Base-by-base conservation (phyloP, 1,140 invertebrate species). In the Drosophila athabasca region DNA sequence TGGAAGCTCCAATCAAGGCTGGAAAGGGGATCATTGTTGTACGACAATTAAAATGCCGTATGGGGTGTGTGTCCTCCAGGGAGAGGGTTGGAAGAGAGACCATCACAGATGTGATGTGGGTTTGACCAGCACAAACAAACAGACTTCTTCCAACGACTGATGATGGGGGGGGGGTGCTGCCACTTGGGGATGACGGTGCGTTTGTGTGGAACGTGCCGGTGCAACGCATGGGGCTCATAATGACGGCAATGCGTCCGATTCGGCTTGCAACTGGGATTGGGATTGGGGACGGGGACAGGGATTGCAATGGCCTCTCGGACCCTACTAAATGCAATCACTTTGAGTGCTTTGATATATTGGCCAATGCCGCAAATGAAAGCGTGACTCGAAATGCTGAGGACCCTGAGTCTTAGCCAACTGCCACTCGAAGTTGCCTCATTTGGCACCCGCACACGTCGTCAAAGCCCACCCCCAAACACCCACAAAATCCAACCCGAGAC, bases 301-400 rank as follows among this genome's bases (percentile, higher is more conserved):
- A 48, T 57, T 43, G 55, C 39, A 35, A 46, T 46, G 43, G 39
- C 45, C 26, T 7, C 15, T 54, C 31, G 54, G 46, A 55, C 64
- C 58, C 79, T 77, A 55, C 73, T 75, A 72, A 87, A 87, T 68
- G 78, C 82, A 87, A 82, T 85, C 81, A 81, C 62, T 68, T 71
- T 65, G 82, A 87, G 81, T 77, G 81, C 76, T 75, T 85, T 77
- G 81, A 85, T 84, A 77, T 80, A 83, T 80, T 80, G 78, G 67
- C 57, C 60, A 59, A 26, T 59, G 66, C 76, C 60, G 46, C 76
- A 62, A 62, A 58, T 49, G 68, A 49, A 48, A 39, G 71, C 72
- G 76, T 65, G 67, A 62, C 80, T 85, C 13, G 52, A 58, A 75
- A 43, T 60, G 54, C 44, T 39, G 31, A 45, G 72, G 15, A 46